Percentiles rank a stretch among this genome's conserved stretches.
Conservation (phyloP, 1,140 invertebrate species). For the Nomia melanderi region DNA sequence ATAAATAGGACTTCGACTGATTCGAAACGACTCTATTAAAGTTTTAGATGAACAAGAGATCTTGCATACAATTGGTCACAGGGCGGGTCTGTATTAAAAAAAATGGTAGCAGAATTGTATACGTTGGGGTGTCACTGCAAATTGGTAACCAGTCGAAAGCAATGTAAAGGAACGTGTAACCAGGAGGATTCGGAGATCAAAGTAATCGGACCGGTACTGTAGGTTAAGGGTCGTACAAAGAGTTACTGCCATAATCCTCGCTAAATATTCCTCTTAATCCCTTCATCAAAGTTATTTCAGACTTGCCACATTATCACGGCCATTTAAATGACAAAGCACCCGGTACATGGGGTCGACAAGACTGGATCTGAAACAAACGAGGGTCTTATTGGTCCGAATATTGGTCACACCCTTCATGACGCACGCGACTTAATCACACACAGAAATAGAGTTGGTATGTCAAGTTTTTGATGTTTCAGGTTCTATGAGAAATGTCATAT, state of each 20-base stretch:
- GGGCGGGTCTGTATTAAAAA: background rate
- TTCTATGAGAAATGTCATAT: no score
- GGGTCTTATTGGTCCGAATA: slow-evolving; percentile 1
- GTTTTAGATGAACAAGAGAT: no score
- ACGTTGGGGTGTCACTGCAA: background rate
- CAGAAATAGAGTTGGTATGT: background rate
- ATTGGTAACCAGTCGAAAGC: background rate
- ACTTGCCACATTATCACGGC: background rate
- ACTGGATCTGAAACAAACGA: background rate
- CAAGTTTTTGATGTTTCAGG: background rate
- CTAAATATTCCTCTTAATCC: background rate
- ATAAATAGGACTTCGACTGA: background rate
- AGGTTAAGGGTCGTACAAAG: background rate
- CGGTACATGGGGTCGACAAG: background rate
- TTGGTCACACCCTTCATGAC: background rate
- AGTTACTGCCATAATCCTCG: slow-evolving; percentile 1
- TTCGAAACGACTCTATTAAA: background rate
- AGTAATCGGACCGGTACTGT: slow-evolving; percentile 1
- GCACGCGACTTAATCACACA: background rate
- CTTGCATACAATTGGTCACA: background rate
- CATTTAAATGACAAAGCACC: background rate
- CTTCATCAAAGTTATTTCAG: slow-evolving; percentile 4
- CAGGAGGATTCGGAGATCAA: background rate
- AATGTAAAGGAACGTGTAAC: background rate
- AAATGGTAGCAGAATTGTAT: slow-evolving; percentile 1